phyloP scores from a whole-genome alignment of 2,113 vertebrate species.

The Hippocampus comes region DNA sequence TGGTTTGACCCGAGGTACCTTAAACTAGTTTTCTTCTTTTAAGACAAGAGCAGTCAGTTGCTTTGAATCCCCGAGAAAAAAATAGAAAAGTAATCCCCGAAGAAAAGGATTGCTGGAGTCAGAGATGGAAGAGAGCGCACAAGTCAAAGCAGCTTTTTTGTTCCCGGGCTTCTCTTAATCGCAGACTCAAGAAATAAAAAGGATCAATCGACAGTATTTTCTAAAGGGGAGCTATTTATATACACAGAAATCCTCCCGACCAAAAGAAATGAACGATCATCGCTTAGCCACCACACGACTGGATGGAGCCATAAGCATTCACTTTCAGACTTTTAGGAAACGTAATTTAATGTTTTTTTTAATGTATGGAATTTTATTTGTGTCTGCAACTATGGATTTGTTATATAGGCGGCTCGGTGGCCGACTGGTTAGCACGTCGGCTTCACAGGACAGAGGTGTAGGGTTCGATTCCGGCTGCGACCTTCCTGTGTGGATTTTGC shows the following conservation, averaged over 20 bases:
- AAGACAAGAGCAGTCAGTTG: background rate
- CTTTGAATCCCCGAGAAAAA: background rate
- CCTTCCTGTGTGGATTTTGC: too few species aligned
- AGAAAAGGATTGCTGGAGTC: conserved; percentile 8
- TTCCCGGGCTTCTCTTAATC: conserved; percentile 3
- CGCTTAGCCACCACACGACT: background rate
- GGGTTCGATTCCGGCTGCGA: too few species aligned
- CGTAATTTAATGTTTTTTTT: background rate
- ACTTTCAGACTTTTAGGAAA: background rate
- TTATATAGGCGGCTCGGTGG: background rate
- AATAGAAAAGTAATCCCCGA: conserved; percentile 3
- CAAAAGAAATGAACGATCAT: background rate
- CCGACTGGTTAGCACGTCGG: too few species aligned
- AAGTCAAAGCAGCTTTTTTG: conserved; percentile 9
- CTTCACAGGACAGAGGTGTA: too few species aligned
- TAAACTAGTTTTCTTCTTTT: background rate
- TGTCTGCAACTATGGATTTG: background rate
- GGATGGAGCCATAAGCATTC: background rate
- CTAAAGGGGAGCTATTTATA: conserved; percentile 1
- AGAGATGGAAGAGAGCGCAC: background rate
- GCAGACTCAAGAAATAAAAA: background rate
- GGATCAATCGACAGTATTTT: background rate
- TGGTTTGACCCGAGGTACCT: background rate
- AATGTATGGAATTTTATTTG: background rate
- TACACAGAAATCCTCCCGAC: background rate